Percentiles rank a stretch among this genome's conserved stretches.
These are phyloP conservation scores for Drosophila azteca DNA, from an alignment of 1,140 invertebrate genomes.

Conservation along the genomic window DNA sequence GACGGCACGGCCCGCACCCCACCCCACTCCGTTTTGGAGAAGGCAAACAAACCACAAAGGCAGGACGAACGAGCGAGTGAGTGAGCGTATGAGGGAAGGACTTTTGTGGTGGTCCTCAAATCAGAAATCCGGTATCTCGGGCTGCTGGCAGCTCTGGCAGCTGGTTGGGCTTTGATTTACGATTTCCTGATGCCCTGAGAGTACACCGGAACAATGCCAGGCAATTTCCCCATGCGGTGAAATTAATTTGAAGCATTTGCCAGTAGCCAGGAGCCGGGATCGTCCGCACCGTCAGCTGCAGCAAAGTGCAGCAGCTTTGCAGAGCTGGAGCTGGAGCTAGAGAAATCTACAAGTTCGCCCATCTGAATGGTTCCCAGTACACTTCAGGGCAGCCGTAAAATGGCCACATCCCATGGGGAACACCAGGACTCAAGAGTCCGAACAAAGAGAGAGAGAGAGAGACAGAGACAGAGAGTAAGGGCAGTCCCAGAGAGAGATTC, in stretches of 20 bases:
- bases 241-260: conserved; percentile 79
- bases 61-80: background rate
- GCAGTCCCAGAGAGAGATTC: too few species aligned
- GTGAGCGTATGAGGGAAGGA: conserved; percentile 17
- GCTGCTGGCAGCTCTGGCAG: background rate
- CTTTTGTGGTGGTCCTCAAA: background rate
- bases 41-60: conserved; percentile 28
- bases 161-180: conserved; percentile 65
- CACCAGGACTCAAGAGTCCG: conserved; percentile 23
- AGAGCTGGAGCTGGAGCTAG: too few species aligned
- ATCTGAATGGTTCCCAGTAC: conserved; percentile 64
- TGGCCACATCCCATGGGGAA: conserved; percentile 72
- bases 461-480: background rate
- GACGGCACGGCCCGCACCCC: conserved; percentile 6
- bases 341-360: conserved; percentile 32
- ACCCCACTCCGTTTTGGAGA: background rate
- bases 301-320: conserved; percentile 28
- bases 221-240: conserved; percentile 71
- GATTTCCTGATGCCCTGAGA: conserved; percentile 53
- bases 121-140: background rate
- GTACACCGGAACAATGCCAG: conserved; percentile 47
- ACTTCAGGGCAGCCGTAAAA: conserved; percentile 70
- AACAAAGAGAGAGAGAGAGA: background rate
- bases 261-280: conserved; percentile 5
- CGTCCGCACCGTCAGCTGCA: conserved; percentile 26